Percentiles rank a stretch among this genome's conserved stretches.
phyloP scores from a whole-genome alignment of 2,113 vertebrate genomes.

The Alethe castanea region DNA sequence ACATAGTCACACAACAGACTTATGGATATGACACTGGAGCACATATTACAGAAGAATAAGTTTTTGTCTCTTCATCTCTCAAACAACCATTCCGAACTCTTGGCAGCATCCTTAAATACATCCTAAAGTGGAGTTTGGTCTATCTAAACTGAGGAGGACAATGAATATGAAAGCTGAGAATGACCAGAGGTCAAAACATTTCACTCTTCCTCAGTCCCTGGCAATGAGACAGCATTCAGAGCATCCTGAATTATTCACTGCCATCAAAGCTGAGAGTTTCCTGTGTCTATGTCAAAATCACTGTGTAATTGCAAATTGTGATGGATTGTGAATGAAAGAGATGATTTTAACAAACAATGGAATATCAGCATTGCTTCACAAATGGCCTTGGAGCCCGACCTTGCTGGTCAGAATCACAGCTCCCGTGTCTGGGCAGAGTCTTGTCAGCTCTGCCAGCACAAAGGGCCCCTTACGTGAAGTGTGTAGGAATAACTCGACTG shows the following conservation, averaged over 20 bases:
- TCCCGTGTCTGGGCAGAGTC: neutral
- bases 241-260: neutral
- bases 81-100: neutral
- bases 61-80: neutral
- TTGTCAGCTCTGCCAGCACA: neutral
- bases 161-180: neutral
- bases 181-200: accelerated
- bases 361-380: neutral
- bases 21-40: neutral
- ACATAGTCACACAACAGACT: neutral
- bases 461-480: neutral
- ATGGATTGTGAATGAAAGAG: neutral
- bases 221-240: neutral
- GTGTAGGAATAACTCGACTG: neutral
- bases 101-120: neutral
- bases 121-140: neutral
- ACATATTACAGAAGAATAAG: neutral
- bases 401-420: neutral
- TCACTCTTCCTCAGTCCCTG: neutral
- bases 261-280: neutral
- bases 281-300: neutral
- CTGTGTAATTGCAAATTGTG: neutral
- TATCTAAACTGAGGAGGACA: neutral
- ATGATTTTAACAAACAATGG: neutral
- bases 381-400: neutral